These are phyloP conservation scores for Apomyelois bistriatella DNA, from an alignment of 2,888 invertebrate genomes.

Conservation along the genomic window DNA sequence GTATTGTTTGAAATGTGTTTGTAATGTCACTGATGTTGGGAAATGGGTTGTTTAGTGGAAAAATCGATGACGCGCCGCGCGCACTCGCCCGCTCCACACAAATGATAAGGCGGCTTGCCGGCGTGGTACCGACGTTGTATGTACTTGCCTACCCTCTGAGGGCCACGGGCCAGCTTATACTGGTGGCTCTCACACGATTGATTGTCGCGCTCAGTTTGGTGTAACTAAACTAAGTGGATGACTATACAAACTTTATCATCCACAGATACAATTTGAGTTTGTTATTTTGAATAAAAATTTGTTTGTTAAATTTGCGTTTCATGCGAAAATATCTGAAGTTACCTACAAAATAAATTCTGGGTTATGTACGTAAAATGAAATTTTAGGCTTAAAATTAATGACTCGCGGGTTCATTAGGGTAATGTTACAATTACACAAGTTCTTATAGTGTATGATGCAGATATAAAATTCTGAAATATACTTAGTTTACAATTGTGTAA, in stretches of 20 bases:
- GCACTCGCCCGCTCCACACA: constrained; percentile 53
- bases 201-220: constrained; percentile 9
- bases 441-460: too few relatives aligned
- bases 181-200: constrained; percentile 13
- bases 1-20: constrained; percentile 58
- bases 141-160: constrained; percentile 29
- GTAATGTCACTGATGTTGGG: constrained; percentile 58
- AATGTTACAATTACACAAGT: too few relatives aligned
- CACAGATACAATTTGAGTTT: background rate
- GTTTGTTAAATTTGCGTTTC: too few relatives aligned
- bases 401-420: too few relatives aligned
- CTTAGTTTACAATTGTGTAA: too few relatives aligned
- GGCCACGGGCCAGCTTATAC: constrained; percentile 20
- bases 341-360: too few relatives aligned
- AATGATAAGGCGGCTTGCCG: constrained; percentile 52
- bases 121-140: constrained; percentile 32
- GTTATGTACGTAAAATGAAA: too few relatives aligned
- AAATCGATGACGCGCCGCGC: constrained; percentile 74
- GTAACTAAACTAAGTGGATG: constrained; percentile 1
- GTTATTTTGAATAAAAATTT: too few relatives aligned
- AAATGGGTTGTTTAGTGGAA: constrained; percentile 68
- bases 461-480: too few relatives aligned
- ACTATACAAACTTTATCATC: background rate
- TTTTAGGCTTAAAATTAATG: too few relatives aligned
- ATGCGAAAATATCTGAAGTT: too few relatives aligned